Evolutionary conservation across 2,113 vertebrate genomes (phyloP).

Genomic region (Scolopax mira): DNA sequence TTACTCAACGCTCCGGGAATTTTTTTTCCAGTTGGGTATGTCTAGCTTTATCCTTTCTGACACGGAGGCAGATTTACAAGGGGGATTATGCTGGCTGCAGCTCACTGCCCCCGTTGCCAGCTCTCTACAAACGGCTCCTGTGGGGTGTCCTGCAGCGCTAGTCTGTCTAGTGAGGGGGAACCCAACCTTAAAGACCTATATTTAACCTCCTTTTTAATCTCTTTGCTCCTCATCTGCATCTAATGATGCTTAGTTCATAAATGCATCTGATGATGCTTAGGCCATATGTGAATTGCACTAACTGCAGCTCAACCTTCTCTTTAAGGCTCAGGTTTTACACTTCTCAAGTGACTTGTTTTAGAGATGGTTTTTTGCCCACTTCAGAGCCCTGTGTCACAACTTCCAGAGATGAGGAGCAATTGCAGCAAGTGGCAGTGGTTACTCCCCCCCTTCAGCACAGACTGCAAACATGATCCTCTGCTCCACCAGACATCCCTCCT

Average conservation of each 20-base stretch:
- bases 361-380: neutral
- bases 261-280: neutral
- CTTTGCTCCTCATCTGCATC: neutral
- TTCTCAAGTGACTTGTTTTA: neutral
- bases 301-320: neutral
- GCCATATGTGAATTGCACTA: neutral
- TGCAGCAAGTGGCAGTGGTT: neutral
- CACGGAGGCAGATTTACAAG: neutral
- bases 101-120: neutral
- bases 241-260: neutral
- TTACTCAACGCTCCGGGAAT: neutral
- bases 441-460: neutral
- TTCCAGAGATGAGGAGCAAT: neutral
- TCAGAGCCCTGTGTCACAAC: accelerated
- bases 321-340: neutral
- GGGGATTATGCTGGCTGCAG: neutral
- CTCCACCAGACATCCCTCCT: neutral
- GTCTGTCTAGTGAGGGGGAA: neutral
- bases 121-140: neutral
- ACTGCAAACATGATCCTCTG: accelerated
- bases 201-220: neutral
- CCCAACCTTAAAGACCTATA: neutral
- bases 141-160: accelerated
- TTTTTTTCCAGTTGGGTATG: neutral
- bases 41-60: neutral